Percentiles rank a stretch among this genome's conserved stretches.
Evolutionary conservation across 2,113 vertebrate genomes (phyloP).

Genomic region (Syrrhaptes paradoxus): DNA sequence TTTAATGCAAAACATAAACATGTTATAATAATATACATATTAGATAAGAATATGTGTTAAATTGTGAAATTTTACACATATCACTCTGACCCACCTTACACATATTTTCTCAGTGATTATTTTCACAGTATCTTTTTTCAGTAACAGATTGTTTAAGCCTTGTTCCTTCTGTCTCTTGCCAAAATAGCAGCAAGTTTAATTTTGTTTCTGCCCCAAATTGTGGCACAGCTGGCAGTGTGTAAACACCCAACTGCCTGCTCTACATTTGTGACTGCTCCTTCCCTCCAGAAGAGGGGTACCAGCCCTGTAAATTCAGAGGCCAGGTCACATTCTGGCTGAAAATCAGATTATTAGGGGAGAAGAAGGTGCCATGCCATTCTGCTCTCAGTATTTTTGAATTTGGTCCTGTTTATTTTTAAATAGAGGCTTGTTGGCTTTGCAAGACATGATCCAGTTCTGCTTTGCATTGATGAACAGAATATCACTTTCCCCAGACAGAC

Average conservation of each 20-base stretch:
- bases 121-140: conserved; percentile 2
- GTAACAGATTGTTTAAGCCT: not conserved
- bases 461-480: not conserved
- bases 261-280: not conserved
- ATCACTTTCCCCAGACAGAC: not conserved
- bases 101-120: not conserved
- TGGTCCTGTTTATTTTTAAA: not conserved
- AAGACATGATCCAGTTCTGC: not conserved
- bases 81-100: not conserved
- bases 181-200: conserved; percentile 37
- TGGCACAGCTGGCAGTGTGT: not conserved
- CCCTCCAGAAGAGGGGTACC: not conserved
- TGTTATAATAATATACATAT: not conserved
- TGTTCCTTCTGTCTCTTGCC: not conserved
- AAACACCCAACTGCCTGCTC: not conserved
- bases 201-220: not conserved
- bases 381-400: not conserved
- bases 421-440: not conserved
- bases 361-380: not conserved
- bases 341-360: not conserved
- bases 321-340: not conserved
- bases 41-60: not conserved
- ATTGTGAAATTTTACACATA: not conserved
- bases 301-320: not conserved
- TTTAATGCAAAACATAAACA: not conserved